Base-by-base conservation (phyloP, 2,113 vertebrate species). In the Rynchops niger region DNA sequence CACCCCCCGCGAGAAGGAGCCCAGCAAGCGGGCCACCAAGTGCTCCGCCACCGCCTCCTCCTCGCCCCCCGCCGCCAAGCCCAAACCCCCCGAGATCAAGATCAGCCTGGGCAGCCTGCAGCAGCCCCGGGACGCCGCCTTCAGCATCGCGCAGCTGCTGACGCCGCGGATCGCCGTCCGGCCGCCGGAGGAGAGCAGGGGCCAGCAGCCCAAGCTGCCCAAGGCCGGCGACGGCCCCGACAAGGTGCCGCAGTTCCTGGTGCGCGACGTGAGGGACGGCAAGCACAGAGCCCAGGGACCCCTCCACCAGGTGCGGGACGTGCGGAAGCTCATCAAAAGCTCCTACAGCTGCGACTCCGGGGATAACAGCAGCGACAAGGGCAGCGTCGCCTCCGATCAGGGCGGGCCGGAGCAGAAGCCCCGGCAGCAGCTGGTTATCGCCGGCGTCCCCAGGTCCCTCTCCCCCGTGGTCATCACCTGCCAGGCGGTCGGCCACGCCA, bases 401-500 rank as follows among this genome's bases (percentile, higher is more conserved):
- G 97, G 97, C 18, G 27, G 97, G 17, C 9, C 93, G 4, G 99
- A 99, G 59, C 97, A 98, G 49, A 99, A 98, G 50, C n/a, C 95
- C 50, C 95, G 95, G 55, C 99, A 98, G 92, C 98, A 96, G 63
- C 88, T 98, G 80, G 89, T 95, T n/a, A 74, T 97, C 19, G 69
- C 96, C 42, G 98, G 82, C 69, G 97, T 80, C 6, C 95, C 98
- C 0, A 93, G 98, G 32, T 97, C 99, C 4, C 97, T 98, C 45
- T 99, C 99, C 20, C 99, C 99, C 6, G 98, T 99, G 66, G 98
- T 99, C n/a, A 99, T 99, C 49, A 99, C 98, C 55, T 99, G 99
- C 95, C 99, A 99, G 97, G 98, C 99, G 1, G 98, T 99, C 43
- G 98, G 98, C 49, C 99, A 82, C 97, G 42, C 98, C 98, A 61